Percentiles rank a stretch among this genome's conserved stretches.
Evolutionary conservation across 1,140 invertebrate genomes (phyloP).

Genomic region (Gryon sp.): DNA sequence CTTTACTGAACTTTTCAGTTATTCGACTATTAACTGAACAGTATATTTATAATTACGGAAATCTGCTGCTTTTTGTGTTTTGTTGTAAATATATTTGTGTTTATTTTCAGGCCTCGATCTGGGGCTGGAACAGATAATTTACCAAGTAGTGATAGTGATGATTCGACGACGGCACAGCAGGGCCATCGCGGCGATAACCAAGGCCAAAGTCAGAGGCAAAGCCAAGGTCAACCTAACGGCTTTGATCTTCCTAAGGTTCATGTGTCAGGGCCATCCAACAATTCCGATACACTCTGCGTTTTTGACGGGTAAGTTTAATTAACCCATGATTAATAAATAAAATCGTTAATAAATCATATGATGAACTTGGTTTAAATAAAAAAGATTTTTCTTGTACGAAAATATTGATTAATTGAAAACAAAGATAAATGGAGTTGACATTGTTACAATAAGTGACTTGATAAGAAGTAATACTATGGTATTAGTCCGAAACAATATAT

Average conservation of each 20-base stretch:
- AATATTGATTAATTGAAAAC: too few species aligned
- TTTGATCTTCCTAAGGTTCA: constrained; percentile 73
- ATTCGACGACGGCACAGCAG: constrained; percentile 67
- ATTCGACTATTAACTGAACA: too few species aligned
- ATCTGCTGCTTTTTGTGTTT: constrained; percentile 1
- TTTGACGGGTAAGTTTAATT: constrained; percentile 74
- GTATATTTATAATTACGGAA: too few species aligned
- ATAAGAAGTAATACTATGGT: too few species aligned
- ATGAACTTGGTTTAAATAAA: too few species aligned
- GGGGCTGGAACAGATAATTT: constrained; percentile 72
- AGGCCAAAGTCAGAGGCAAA: constrained; percentile 65
- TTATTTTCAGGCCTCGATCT: constrained; percentile 73
- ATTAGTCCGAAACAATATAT: too few species aligned
- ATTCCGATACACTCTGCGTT: constrained; percentile 66
- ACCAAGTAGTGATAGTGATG: constrained; percentile 76
- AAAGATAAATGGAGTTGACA: too few species aligned
- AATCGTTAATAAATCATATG: too few species aligned
- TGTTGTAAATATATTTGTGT: constrained; percentile 1
- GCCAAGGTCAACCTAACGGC: constrained; percentile 63
- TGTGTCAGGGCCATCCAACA: constrained; percentile 71
- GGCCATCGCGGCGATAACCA: constrained; percentile 61
- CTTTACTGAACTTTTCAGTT: too few species aligned
- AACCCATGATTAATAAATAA: too few species aligned
- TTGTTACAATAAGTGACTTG: too few species aligned
- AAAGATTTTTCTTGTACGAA: too few species aligned